These are phyloP conservation scores for Netelia fuscicornis DNA, from an alignment of 2,888 invertebrate species.

Conservation along the genomic window DNA sequence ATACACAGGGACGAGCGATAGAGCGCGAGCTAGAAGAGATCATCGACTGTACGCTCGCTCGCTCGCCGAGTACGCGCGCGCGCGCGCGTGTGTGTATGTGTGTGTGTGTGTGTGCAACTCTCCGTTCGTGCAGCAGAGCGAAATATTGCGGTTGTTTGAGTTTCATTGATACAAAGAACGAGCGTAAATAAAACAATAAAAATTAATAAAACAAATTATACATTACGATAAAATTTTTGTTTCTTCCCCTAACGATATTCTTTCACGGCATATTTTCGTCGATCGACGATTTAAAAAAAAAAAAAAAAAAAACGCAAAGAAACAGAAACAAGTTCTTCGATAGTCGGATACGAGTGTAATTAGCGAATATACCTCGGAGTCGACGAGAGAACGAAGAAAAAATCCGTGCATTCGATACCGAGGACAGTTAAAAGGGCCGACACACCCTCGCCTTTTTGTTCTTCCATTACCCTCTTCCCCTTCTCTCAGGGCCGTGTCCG, in stretches of 20 bases:
- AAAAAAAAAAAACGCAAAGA: background rate
- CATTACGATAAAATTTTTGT: background rate
- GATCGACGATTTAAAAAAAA: background rate
- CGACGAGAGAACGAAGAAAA: background rate
- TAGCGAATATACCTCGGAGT: background rate
- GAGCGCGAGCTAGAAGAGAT: slow-evolving; percentile 54
- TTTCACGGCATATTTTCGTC: background rate
- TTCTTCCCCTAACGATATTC: background rate
- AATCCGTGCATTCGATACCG: background rate
- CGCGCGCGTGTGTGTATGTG: slow-evolving; percentile 1
- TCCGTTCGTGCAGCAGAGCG: slow-evolving; percentile 37
- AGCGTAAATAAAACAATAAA: slow-evolving; percentile 2
- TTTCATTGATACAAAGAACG: slow-evolving; percentile 51
- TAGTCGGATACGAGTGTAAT: background rate
- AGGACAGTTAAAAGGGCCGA: slow-evolving; percentile 33
- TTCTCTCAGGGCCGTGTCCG: slow-evolving; percentile 10
- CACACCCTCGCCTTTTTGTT: slow-evolving; percentile 55
- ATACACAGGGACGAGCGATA: slow-evolving; percentile 3
- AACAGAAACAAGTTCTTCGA: background rate
- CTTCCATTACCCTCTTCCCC: slow-evolving; percentile 55
- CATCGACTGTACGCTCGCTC: slow-evolving; percentile 58
- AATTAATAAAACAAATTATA: background rate
- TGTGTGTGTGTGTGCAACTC: slow-evolving; percentile 31
- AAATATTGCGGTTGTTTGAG: slow-evolving; percentile 35
- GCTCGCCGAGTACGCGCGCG: slow-evolving; percentile 38